Base-by-base conservation (phyloP, 2,888 invertebrate genomes). In the Spisula subtruncata region DNA sequence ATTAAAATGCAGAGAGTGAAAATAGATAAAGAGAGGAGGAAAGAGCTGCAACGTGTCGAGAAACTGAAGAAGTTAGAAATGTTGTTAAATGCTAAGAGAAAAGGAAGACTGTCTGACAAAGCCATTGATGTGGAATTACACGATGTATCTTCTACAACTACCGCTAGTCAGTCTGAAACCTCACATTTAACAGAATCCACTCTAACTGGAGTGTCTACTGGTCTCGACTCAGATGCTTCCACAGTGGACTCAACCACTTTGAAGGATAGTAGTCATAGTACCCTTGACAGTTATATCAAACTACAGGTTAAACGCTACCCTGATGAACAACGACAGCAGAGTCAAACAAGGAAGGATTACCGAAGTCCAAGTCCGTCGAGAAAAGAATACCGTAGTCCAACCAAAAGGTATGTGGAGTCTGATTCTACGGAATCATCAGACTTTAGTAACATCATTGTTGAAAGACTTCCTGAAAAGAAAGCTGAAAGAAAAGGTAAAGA, bases 1-100 rank as follows among this genome's bases (percentile, higher is more conserved):
- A 96, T 96, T 46, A 86, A 93, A 71, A 91, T 94, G 82, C 96
- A 96, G 92, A 93, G 95, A 82, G 93, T 94, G 75, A 96, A 96
- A 90, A 95, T 96, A 71, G 94, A 94, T 83, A 94, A 93, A 54
- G 95, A 95, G 56, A 94, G 93, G 75, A 81, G 93, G 54, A 94
- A 95, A 81, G 96, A 96, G 87, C 85, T 94, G 29, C 92, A 93
- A 46, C 91, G 96, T n/a, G 92, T 94, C 75, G 94, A 95, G 32
- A 96, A 96, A 87, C 91, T 96, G 71, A 92, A 93, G 83, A 95
- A 94, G 80, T 87, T 96, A 41, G 95, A 96, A 86, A 93, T 94
- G 87, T 86, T 96, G 41, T 88, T 96, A 18, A 92, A 87, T 66
- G 95, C 95, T 35, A 96, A 95, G 87, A 91, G 89, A 32, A 93